Evolutionary conservation across 2,113 vertebrate genomes (phyloP).

Genomic region (Cebus imitator): DNA sequence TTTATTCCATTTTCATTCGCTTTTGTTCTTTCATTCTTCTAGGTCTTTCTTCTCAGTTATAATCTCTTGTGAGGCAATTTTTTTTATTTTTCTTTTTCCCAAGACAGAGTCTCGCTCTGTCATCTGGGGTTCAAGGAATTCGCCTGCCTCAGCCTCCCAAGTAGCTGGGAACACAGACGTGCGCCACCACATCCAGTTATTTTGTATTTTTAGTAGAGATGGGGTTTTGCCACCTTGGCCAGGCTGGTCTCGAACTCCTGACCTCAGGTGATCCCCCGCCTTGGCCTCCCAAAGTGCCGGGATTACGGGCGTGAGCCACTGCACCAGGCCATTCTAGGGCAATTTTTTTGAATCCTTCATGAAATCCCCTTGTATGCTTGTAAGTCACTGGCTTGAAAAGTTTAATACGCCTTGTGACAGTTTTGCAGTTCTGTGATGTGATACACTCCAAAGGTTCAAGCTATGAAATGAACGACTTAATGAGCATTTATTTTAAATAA

Average conservation of each 20-base stretch:
- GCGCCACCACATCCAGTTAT: no score
- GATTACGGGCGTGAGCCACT: no score
- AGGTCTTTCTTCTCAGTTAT: neutral
- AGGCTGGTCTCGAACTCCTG: no score
- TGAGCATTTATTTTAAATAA: neutral
- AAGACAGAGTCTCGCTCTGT: no score
- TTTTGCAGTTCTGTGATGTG: slow-evolving; percentile 6
- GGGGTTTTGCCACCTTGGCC: no score
- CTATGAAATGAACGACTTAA: neutral
- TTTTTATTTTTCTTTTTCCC: no score
- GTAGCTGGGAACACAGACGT: no score
- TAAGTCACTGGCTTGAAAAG: slow-evolving; percentile 21
- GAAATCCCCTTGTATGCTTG: neutral
- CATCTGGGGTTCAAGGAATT: no score
- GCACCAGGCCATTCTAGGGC: neutral
- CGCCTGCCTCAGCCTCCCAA: no score
- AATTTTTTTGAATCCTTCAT: neutral
- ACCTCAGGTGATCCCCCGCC: no score
- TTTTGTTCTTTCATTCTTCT: neutral
- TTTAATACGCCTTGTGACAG: neutral
- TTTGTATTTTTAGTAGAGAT: no score
- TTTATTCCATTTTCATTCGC: neutral
- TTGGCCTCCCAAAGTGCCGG: no score
- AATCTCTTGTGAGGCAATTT: neutral
- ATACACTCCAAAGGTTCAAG: neutral